phyloP scores from a whole-genome alignment of 92 coral and sea anemone genomes.

The Nematostella vectensis region DNA sequence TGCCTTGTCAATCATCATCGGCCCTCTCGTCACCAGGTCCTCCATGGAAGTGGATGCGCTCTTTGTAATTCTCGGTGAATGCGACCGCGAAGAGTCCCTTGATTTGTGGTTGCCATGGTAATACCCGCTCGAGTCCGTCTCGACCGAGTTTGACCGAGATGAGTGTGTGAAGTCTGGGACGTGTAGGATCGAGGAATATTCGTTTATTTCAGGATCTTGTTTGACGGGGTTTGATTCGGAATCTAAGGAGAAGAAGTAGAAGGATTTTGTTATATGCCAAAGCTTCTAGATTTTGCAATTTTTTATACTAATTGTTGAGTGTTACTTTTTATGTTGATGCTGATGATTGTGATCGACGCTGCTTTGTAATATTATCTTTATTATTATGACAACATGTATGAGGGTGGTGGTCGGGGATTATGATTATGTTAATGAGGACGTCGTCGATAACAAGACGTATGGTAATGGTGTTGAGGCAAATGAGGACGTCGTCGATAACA shows the following conservation, averaged over 20 bases:
- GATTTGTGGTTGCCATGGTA: conserved; percentile 12
- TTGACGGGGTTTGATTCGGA: conserved; percentile 19
- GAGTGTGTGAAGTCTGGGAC: conserved; percentile 13
- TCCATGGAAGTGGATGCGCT: conserved; percentile 67
- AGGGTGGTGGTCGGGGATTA: too few relatives aligned
- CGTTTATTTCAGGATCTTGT: conserved; percentile 14
- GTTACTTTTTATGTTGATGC: too few relatives aligned
- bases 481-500: too few relatives aligned
- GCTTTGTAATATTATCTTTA: too few relatives aligned
- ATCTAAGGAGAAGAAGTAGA: conserved; percentile 6
- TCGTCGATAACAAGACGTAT: too few relatives aligned
- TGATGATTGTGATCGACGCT: too few relatives aligned
- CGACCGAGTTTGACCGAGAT: conserved; percentile 22
- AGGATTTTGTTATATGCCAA: too few relatives aligned
- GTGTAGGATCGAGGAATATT: conserved; percentile 13
- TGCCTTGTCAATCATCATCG: conserved; percentile 39
- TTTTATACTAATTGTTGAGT: too few relatives aligned
- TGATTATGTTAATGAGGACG: too few relatives aligned
- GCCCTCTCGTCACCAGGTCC: conserved; percentile 17
- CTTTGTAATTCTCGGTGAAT: conserved; percentile 15
- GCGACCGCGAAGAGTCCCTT: neutral
- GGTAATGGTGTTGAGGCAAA: too few relatives aligned
- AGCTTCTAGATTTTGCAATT: too few relatives aligned
- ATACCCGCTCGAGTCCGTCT: conserved; percentile 15
- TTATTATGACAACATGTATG: too few relatives aligned